phyloP scores from a whole-genome alignment of 2,113 vertebrate species.

The Piprites chloris region DNA sequence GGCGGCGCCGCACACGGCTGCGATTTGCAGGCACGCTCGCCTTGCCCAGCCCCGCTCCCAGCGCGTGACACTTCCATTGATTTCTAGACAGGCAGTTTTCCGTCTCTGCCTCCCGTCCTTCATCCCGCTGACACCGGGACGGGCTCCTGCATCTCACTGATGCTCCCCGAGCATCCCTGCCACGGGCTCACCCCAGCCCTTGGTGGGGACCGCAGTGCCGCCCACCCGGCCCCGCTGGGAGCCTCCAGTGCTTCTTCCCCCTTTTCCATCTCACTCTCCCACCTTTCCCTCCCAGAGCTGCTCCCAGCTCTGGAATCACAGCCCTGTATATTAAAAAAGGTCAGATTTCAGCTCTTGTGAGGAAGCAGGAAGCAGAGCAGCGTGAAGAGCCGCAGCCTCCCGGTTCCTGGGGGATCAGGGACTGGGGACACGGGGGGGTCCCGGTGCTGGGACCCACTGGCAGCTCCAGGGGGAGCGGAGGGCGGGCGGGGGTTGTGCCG shows the following conservation, averaged over 20 bases:
- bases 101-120: neutral
- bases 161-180: neutral
- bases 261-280: neutral
- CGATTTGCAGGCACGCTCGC: constrained; percentile 26
- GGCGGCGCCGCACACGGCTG: neutral
- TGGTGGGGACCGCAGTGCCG: accelerated
- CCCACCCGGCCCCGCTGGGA: accelerated
- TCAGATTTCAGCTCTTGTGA: constrained; percentile 58
- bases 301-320: neutral
- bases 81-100: neutral
- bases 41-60: neutral
- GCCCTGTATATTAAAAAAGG: constrained; percentile 57
- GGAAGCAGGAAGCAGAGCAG: constrained; percentile 4
- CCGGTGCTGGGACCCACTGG: accelerated
- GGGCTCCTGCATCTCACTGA: neutral
- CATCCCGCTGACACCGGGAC: neutral
- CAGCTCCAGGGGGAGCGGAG: neutral
- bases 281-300: constrained; percentile 22
- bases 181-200: neutral
- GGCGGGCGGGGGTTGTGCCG: neutral
- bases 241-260: neutral
- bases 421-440: neutral
- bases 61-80: neutral
- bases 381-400: neutral
- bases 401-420: neutral